Base-by-base conservation (phyloP, 2,888 invertebrate genomes). In the Tigriopus californicus region DNA sequence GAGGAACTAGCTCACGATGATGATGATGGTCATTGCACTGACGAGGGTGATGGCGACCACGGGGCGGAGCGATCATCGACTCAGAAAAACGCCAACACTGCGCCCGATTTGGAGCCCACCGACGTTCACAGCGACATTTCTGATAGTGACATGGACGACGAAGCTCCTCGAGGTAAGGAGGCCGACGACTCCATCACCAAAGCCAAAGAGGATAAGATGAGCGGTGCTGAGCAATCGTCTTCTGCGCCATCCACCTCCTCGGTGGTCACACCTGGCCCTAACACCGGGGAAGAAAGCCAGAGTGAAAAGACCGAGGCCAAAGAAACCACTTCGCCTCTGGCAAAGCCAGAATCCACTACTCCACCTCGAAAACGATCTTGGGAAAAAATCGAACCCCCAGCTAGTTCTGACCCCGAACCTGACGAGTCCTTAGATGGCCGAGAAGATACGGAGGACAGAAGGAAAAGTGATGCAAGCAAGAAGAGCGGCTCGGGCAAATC, bases 401-500 rank as follows among this genome's bases (percentile, higher is more conserved):
- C 41, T 24, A 54, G 10, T 41, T 13, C 12, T 22, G 41, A 5
- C 33, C 51, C 59, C 3, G 51, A 49, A 22, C 48, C 59, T 6
- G 42, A 41, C n/a, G 41, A 48, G 10, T 49, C 58, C 12, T 15
- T 22, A 2, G 58, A 49, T 10, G 25, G 33, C 1, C 22, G 44
- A 4, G 49, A 49, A 24, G 15, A 15, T 12, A 15, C 15, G 15
- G 18, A 48, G 11, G 46, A 57, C 22, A 12, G 11, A 4, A 48
- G n/a, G 57, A 47, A 13, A n/a, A 47, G 11, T 11, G 24, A 47
- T 18, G 6, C 25, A 13, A 20, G 15, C 24, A 47, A 52, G 15
- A 46, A 48, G 25, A 49, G 47, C 22, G 24, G 60, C n/a, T 15
- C n/a, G 25, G 44, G 52, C n/a, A 49, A 61, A 44, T 20, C 41